Percentiles rank a stretch among this genome's conserved stretches.
phyloP scores from a whole-genome alignment of 1,140 invertebrate genomes.

The Aphaenogaster floridana region DNA sequence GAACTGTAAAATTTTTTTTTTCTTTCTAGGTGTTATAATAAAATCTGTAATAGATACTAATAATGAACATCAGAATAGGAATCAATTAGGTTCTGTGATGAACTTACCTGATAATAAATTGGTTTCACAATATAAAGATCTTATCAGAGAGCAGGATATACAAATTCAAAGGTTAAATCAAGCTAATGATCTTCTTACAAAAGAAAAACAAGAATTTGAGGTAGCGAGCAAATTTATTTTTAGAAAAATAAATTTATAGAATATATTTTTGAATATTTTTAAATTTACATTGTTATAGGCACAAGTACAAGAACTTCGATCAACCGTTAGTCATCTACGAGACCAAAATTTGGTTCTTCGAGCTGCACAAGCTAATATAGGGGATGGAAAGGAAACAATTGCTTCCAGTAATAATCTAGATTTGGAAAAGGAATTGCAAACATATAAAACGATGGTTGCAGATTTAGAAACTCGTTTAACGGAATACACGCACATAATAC shows the following conservation, averaged over 20 bases:
- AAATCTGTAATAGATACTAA: conserved; percentile 87
- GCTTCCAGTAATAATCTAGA: conserved; percentile 67
- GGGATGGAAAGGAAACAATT: conserved; percentile 68
- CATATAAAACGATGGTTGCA: conserved; percentile 78
- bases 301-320: conserved; percentile 91
- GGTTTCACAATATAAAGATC: conserved; percentile 94
- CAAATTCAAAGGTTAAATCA: conserved; percentile 90
- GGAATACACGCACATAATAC: conserved; percentile 74
- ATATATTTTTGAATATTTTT: conserved; percentile 6
- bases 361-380: conserved; percentile 87
- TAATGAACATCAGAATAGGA: conserved; percentile 79
- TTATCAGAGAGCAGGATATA: conserved; percentile 95
- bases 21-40: conserved; percentile 81
- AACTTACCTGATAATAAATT: conserved; percentile 88
- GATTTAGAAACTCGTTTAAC: conserved; percentile 81
- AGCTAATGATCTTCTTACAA: conserved; percentile 86
- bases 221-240: conserved; percentile 75
- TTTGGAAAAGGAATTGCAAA: conserved; percentile 79
- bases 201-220: conserved; percentile 88
- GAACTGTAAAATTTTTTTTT: conserved; percentile 28
- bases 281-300: conserved; percentile 83
- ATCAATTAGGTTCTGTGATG: conserved; percentile 76
- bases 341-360: conserved; percentile 96
- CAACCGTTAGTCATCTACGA: conserved; percentile 92
- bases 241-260: conserved; percentile 8